These are phyloP conservation scores for Diadema setosum DNA, from an alignment of 35 echinoderm and acorn worm species.

Conservation along the genomic window DNA sequence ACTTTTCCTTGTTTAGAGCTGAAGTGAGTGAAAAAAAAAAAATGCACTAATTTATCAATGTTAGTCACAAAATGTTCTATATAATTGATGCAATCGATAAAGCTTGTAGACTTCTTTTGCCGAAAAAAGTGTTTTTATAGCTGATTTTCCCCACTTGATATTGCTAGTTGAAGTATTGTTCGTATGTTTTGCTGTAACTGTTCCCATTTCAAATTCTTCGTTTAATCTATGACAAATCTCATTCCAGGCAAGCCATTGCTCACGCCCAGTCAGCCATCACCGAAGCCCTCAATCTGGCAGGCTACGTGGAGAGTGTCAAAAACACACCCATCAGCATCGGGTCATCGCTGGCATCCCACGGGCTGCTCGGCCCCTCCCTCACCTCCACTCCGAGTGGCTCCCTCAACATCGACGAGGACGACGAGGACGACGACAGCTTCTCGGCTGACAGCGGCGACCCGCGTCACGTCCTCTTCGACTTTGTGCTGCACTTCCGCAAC, in stretches of 20 bases:
- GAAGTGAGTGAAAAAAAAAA: no score
- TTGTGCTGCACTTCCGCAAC: conserved; percentile 69
- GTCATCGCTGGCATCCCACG: background rate
- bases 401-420: conserved; percentile 80
- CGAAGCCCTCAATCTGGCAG: conserved; percentile 40
- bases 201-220: background rate
- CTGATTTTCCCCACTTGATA: no score
- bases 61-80: no score
- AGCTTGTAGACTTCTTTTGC: no score
- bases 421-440: conserved; percentile 70
- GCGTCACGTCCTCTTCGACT: conserved; percentile 56
- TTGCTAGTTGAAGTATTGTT: no score
- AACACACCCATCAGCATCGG: background rate
- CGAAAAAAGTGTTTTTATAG: no score
- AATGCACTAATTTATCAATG: no score
- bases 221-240: background rate
- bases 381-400: background rate
- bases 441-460: conserved; percentile 55
- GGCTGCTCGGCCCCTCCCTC: background rate
- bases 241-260: background rate
- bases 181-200: no score
- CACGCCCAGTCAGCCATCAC: conserved; percentile 48
- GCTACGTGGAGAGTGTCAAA: conserved; percentile 55
- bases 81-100: no score
- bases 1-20: no score